A percentile compares a stretch with the other conserved stretches of the same genome.
These are phyloP conservation scores for Platysteira castanea DNA, from an alignment of 2,113 vertebrate species.

Conservation along the genomic window DNA sequence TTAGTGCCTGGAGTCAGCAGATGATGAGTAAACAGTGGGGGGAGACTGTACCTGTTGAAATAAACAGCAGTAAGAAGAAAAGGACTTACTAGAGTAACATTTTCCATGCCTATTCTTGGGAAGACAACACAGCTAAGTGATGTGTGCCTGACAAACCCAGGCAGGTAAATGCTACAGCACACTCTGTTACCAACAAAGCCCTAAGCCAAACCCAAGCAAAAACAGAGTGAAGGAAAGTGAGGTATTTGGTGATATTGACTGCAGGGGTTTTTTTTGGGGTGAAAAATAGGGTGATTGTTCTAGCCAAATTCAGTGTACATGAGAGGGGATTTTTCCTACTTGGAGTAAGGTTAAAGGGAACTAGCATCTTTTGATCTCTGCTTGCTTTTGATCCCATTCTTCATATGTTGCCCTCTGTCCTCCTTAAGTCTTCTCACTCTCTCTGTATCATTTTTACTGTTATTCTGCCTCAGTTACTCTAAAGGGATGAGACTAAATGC, in stretches of 20 bases:
- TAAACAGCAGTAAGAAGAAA: neutral
- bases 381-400: neutral
- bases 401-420: neutral
- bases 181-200: neutral
- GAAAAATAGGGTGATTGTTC: neutral
- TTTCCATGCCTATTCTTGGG: neutral
- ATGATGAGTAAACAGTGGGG: neutral
- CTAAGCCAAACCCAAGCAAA: neutral
- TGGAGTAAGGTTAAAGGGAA: neutral
- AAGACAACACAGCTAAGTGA: neutral
- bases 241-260: neutral
- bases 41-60: neutral
- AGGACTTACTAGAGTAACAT: neutral
- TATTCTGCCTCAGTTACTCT: neutral
- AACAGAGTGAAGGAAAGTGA: neutral
- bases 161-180: neutral
- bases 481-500: neutral
- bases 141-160: neutral
- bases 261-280: neutral
- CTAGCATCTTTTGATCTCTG: neutral
- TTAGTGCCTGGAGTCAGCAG: neutral
- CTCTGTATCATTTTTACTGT: neutral
- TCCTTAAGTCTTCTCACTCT: neutral
- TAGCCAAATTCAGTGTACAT: neutral
- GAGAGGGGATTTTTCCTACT: neutral